phyloP scores from a whole-genome alignment of 2,888 invertebrate genomes.

The Sinhomidia bicolor region DNA sequence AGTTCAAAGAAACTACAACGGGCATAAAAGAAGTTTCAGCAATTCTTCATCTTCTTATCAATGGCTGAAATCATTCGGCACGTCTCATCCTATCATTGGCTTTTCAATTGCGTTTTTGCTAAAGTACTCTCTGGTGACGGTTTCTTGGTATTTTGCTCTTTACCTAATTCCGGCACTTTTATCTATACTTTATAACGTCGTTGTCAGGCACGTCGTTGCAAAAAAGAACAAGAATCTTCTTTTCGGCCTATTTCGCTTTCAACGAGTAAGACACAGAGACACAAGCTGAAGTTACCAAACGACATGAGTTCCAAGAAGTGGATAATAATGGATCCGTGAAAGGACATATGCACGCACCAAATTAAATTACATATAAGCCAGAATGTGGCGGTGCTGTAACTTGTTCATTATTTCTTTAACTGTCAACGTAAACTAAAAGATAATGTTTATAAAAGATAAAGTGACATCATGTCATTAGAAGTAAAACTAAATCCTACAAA shows the following conservation, averaged over 20 bases:
- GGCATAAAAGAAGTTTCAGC: background rate
- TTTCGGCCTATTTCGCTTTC: background rate
- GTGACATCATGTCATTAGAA: too few species aligned
- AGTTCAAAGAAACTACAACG: background rate
- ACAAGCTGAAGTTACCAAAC: background rate
- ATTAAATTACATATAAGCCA: background rate
- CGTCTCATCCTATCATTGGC: background rate
- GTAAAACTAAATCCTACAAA: too few species aligned
- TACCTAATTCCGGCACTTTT: background rate
- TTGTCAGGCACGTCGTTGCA: slow-evolving; percentile 15
- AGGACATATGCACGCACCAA: background rate
- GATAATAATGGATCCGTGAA: background rate
- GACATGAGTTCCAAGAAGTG: too few species aligned
- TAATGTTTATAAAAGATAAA: background rate
- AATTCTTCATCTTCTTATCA: background rate
- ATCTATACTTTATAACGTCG: slow-evolving; percentile 9
- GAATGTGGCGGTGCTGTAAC: background rate
- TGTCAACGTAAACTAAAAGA: background rate
- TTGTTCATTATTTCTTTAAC: too few species aligned
- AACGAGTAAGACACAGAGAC: background rate
- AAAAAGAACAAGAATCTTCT: background rate
- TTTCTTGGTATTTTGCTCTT: background rate
- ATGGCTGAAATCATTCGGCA: too few species aligned
- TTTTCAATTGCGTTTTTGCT: background rate
- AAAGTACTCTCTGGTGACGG: background rate